Conservation (phyloP, 2,113 vertebrate species). For the Ploceus nigricollis region DNA sequence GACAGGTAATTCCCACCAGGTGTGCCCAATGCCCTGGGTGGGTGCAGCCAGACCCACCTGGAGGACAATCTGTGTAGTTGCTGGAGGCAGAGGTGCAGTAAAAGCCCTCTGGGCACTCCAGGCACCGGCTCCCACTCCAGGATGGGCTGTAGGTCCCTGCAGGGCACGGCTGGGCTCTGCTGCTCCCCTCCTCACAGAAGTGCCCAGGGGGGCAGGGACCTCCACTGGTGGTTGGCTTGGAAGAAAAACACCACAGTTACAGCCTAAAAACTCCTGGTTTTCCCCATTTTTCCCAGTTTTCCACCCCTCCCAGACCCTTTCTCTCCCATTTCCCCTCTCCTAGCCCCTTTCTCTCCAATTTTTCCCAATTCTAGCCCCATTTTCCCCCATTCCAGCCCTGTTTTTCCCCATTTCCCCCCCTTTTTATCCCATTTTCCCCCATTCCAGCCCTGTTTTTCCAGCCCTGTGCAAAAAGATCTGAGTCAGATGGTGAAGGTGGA, state of each 20-base stretch:
- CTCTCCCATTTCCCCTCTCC: too few species aligned
- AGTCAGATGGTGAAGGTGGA: rapidly evolving
- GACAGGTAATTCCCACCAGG: rapidly evolving
- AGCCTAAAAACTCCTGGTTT: background rate
- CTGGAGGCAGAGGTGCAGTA: conserved; percentile 41
- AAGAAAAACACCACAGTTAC: background rate
- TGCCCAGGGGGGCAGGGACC: conserved; percentile 78
- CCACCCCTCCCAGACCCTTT: too few species aligned
- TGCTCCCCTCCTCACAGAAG: conserved; percentile 77
- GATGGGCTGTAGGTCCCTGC: conserved; percentile 75
- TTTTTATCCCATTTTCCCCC: too few species aligned
- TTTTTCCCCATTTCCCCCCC: too few species aligned
- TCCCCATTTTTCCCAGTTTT: too few species aligned
- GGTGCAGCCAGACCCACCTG: conserved; percentile 10
- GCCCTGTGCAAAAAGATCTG: background rate
- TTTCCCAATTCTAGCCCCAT: too few species aligned
- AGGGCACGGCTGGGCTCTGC: conserved; percentile 76
- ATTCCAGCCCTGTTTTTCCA: too few species aligned
- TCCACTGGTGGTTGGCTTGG: conserved; percentile 52
- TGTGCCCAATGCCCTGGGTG: rapidly evolving
- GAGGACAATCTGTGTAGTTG: conserved; percentile 8
- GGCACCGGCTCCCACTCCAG: conserved; percentile 6
- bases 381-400: too few species aligned
- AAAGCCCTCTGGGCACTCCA: conserved; percentile 61
- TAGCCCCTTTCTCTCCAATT: too few species aligned